phyloP scores from a whole-genome alignment of 2,888 invertebrate genomes.

The Diarsia rubi region DNA sequence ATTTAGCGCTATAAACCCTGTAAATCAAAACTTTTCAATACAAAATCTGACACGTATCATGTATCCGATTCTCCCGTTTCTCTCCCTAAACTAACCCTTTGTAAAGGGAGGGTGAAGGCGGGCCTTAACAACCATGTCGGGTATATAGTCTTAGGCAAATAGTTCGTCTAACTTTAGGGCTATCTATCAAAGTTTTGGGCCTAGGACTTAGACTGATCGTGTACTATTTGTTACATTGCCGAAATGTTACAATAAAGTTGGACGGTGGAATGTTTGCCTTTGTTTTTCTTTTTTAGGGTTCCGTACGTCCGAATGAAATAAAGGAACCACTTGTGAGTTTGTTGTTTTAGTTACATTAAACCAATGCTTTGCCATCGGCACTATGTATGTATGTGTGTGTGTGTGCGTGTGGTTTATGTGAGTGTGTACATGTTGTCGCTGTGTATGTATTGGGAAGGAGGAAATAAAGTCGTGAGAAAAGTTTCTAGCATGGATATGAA shows the following conservation, averaged over 20 bases:
- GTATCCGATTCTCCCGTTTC: conserved; percentile 16
- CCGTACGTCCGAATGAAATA: not conserved
- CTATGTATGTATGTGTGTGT: no score
- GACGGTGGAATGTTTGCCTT: not conserved
- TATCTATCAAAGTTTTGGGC: conserved; percentile 36
- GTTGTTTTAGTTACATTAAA: not conserved
- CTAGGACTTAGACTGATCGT: conserved; percentile 7
- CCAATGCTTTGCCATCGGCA: not conserved
- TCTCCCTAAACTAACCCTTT: conserved; percentile 27
- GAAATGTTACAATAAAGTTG: not conserved
- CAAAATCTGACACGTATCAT: conserved; percentile 18
- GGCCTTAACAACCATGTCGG: conserved; percentile 15
- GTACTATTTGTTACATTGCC: not conserved
- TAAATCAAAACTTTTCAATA: conserved; percentile 25
- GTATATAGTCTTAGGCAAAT: conserved; percentile 20
- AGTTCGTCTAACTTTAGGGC: conserved; percentile 33
- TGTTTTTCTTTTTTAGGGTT: not conserved
- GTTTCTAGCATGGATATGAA: not conserved
- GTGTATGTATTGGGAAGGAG: no score
- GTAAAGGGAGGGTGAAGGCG: conserved; percentile 20
- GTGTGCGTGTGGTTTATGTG: no score
- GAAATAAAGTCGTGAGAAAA: no score
- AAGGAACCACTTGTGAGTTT: not conserved
- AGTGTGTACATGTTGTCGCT: no score
- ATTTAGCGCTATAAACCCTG: not conserved